These are phyloP conservation scores for Parus major DNA, from an alignment of 2,113 vertebrate species.

Conservation along the genomic window DNA sequence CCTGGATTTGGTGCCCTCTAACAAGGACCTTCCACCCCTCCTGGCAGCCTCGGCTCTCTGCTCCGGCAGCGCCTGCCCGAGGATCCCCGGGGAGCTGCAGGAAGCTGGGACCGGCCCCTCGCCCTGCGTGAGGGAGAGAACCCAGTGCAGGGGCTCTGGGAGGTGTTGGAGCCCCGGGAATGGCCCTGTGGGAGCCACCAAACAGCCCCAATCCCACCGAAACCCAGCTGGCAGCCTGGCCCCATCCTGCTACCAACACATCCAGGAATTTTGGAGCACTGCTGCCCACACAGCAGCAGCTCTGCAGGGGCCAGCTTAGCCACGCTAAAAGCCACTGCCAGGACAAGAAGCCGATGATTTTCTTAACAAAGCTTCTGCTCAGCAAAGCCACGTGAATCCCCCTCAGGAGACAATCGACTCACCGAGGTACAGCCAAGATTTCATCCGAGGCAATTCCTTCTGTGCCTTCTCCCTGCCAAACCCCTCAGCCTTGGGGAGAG, in stretches of 20 bases:
- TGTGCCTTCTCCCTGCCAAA: background rate
- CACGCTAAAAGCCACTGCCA: background rate
- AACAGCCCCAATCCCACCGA: background rate
- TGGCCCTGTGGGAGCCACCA: background rate
- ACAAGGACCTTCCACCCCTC: background rate
- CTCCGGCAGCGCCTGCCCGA: background rate
- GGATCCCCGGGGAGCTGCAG: background rate
- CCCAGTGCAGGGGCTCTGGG: accelerated
- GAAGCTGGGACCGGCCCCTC: background rate
- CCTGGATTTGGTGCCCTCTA: background rate
- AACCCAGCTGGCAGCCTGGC: background rate
- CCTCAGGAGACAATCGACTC: background rate
- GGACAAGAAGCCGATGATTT: background rate
- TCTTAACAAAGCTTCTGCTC: background rate
- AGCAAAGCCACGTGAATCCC: accelerated
- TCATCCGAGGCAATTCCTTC: accelerated
- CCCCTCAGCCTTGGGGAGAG: accelerated
- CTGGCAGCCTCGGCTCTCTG: background rate
- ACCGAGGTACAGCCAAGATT: accelerated
- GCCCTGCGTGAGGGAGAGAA: accelerated
- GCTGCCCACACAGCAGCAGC: accelerated
- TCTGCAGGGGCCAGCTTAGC: background rate
- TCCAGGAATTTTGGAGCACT: background rate
- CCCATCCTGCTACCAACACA: accelerated
- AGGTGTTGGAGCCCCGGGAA: background rate